phyloP scores from a whole-genome alignment of 2,113 vertebrate species.

The Petrocephalus microphthalmus region DNA sequence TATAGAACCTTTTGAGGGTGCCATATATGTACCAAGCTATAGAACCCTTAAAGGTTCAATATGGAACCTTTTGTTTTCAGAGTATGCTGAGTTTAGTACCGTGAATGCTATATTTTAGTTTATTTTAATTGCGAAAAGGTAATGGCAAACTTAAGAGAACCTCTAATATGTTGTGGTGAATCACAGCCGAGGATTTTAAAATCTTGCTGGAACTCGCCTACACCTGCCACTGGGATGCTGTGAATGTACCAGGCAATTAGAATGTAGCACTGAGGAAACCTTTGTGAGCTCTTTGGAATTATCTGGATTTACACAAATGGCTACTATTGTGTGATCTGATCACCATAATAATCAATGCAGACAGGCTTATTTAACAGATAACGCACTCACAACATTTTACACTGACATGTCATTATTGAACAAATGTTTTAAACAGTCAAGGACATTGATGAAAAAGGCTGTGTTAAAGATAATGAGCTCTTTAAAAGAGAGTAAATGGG shows the following conservation, averaged over 20 bases:
- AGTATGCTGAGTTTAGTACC: neutral
- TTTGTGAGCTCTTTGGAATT: neutral
- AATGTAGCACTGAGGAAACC: neutral
- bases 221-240: neutral
- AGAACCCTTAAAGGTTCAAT: too few relatives aligned
- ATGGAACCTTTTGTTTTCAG: too few relatives aligned
- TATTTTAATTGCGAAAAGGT: neutral
- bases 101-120: neutral
- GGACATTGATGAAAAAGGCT: neutral
- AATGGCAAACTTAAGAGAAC: neutral
- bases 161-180: neutral
- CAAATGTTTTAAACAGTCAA: neutral
- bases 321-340: neutral
- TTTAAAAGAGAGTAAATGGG: neutral
- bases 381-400: neutral
- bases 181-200: neutral
- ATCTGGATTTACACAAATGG: neutral
- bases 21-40: too few relatives aligned
- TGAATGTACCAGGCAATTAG: neutral
- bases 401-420: neutral
- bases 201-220: neutral
- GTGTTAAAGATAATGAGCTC: neutral
- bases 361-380: neutral
- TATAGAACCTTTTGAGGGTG: too few relatives aligned
- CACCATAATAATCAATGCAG: neutral